Evolutionary conservation across 2,797 vertebrate species (phyloP).

Genomic region (Ptychadena robeensis): DNA sequence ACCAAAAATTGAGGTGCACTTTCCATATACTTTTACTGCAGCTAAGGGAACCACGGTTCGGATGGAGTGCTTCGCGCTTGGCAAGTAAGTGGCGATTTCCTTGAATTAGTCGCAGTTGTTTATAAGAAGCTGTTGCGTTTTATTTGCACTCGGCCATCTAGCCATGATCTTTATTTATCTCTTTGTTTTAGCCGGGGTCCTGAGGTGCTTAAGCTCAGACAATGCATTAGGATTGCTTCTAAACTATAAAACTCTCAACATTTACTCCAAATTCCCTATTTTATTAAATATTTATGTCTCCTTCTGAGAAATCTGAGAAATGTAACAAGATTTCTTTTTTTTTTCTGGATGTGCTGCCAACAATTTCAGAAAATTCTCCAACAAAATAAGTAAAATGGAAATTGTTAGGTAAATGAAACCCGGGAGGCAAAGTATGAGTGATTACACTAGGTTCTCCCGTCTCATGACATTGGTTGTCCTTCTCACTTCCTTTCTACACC

Average conservation of each 20-base stretch:
- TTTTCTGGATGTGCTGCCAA: background rate
- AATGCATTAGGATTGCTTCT: conserved; percentile 7
- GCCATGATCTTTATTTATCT: conserved; percentile 30
- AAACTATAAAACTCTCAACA: background rate
- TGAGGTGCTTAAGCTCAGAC: conserved; percentile 23
- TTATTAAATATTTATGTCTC: conserved; percentile 4
- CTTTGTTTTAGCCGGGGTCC: background rate
- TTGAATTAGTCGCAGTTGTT: conserved; percentile 67
- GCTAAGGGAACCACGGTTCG: conserved; percentile 90
- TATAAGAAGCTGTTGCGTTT: conserved; percentile 66
- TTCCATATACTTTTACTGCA: conserved; percentile 86
- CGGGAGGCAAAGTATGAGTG: background rate
- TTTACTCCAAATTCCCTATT: conserved; percentile 12
- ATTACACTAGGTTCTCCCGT: background rate
- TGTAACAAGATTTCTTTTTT: conserved; percentile 4
- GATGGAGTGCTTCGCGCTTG: conserved; percentile 95
- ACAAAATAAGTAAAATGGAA: background rate
- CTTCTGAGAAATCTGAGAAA: conserved; percentile 3
- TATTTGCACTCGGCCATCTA: conserved; percentile 61
- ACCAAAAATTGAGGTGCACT: conserved; percentile 98
- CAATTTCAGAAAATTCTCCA: background rate
- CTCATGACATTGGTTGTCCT: background rate
- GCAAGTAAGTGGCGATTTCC: conserved; percentile 89
- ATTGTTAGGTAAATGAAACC: background rate
- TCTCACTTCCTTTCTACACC: background rate